Base-by-base conservation (phyloP, 2,888 invertebrate species). In the Drosophila gaucha region DNA sequence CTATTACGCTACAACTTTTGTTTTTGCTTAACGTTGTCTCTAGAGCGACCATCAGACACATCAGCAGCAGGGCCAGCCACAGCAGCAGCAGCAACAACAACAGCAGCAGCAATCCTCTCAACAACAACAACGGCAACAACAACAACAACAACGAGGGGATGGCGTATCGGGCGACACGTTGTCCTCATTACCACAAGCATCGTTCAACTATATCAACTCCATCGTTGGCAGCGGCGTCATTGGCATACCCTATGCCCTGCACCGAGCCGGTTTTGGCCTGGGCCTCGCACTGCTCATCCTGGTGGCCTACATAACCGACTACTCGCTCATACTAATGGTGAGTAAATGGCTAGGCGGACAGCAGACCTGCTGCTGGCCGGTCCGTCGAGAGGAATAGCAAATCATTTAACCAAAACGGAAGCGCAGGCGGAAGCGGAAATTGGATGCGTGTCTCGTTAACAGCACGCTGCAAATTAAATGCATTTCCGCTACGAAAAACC, bases 181-280 rank as follows among this genome's bases (percentile, higher is more conserved):
- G 79, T 95, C 94, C 80, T 94, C 95, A 67, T 92, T 95, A 75
- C 95, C 95, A 26, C 94, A 94, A 92, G 96, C 96, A 71, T 95
- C 96, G 91, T 96, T 96, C 92, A 97, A 97, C 93, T 96, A 96
- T 91, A 96, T 97, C 89, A 97, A 97, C 92, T 96, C 96, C 49
- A 97, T 97, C 89, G 95, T 97, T 72, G 97, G 97, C 62, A 96
- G 96, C 86, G 96, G 97, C 69, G 95, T 97, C 56, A 96, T 97
- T 87, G 96, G 96, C 58, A 95, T 96, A 90, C 95, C 96, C n/a
- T 97, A 95, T 90, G 96, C 96, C 0, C 92, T 97, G 6, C 95
- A 95, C 83, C 94, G 96, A 88, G 95, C 96, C 49, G 97, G 97
- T 10, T 95, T 96, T 86, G 96, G 96, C 12, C 92, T 96, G 50